Percentiles rank a stretch among this genome's conserved stretches.
Evolutionary conservation across 2,113 vertebrate species (phyloP).

Genomic region (Dicrurus megarhynchus): DNA sequence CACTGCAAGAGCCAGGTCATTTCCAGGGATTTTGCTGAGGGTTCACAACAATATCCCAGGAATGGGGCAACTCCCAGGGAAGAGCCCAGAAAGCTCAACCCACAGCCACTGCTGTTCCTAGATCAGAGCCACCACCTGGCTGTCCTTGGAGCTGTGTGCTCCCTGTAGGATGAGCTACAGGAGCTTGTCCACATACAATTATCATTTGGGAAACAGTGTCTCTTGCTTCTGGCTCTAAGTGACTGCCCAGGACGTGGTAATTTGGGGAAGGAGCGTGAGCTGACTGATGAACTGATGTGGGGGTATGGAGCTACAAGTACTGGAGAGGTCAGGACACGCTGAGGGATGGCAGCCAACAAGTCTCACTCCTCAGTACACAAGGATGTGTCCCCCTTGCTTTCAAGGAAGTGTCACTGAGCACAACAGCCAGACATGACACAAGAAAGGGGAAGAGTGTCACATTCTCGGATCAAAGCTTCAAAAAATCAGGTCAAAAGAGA

Average conservation of each 20-base stretch:
- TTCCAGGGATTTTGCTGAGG: not conserved
- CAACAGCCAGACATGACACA: not conserved
- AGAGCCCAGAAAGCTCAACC: not conserved
- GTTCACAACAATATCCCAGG: not conserved
- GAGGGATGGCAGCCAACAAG: not conserved
- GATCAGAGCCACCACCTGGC: not conserved
- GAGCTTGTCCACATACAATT: not conserved
- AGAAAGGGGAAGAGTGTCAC: not conserved
- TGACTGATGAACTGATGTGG: not conserved
- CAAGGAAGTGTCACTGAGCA: not conserved
- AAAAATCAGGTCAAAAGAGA: not conserved
- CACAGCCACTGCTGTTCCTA: not conserved
- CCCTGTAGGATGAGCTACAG: not conserved
- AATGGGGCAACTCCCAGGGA: not conserved
- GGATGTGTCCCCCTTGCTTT: not conserved
- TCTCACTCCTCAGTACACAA: not conserved
- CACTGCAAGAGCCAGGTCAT: not conserved
- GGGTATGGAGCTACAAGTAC: not conserved
- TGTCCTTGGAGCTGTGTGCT: not conserved
- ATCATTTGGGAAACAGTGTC: not conserved
- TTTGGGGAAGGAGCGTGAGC: not conserved
- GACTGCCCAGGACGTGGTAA: not conserved
- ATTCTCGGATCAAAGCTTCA: conserved; percentile 5
- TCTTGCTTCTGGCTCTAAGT: not conserved
- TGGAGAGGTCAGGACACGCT: not conserved